phyloP scores from a whole-genome alignment of 2,888 invertebrate species.

The Siphlonurus alternatus region DNA sequence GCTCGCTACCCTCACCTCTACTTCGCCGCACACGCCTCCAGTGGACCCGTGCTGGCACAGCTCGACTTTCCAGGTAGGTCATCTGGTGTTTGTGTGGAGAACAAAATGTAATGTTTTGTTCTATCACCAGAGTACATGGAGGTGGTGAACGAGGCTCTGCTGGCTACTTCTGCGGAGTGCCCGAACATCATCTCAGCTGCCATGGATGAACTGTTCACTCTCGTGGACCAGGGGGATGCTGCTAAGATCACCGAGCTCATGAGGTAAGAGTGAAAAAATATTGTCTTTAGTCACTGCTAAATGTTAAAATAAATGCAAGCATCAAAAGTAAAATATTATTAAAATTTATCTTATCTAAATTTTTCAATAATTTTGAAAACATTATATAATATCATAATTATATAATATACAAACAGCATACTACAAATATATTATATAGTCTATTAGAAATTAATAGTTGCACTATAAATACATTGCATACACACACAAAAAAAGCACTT shows the following conservation, averaged over 20 bases:
- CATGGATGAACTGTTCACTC: slow-evolving; percentile 1
- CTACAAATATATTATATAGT: too few relatives aligned
- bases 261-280: too few relatives aligned
- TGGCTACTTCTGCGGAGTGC: neutral
- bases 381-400: neutral
- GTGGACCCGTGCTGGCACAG: slow-evolving; percentile 38
- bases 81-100: too few relatives aligned
- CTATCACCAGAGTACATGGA: slow-evolving; percentile 3
- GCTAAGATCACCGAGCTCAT: neutral
- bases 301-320: neutral
- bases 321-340: neutral
- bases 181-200: neutral
- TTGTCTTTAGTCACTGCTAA: too few relatives aligned
- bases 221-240: neutral
- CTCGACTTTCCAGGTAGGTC: slow-evolving; percentile 40
- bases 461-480: too few relatives aligned
- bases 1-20: slow-evolving; percentile 40
- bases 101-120: too few relatives aligned
- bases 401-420: too few relatives aligned
- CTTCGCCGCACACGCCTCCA: slow-evolving; percentile 36
- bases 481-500: too few relatives aligned
- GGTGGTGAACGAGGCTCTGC: neutral
- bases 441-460: too few relatives aligned
- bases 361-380: neutral
- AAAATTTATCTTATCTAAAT: neutral